Evolutionary conservation across 2,888 invertebrate genomes (phyloP).

Genomic region (Volucella bombylans): DNA sequence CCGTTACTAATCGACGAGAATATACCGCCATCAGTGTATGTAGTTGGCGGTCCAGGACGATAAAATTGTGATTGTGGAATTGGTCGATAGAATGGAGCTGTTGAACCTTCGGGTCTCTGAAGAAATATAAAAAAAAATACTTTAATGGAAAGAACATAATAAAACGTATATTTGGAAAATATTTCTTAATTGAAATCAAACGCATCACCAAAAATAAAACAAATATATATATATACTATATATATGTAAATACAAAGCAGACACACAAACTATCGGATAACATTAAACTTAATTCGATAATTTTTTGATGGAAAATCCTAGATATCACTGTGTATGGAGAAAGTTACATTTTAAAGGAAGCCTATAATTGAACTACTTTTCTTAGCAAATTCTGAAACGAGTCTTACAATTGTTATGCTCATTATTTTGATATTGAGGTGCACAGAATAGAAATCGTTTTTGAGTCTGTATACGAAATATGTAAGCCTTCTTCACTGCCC

Average conservation of each 20-base stretch:
- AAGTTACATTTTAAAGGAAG: too few relatives aligned
- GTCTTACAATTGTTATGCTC: too few relatives aligned
- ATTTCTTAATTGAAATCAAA: neutral
- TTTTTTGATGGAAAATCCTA: too few relatives aligned
- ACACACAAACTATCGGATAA: neutral
- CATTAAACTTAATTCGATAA: too few relatives aligned
- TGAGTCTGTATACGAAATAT: too few relatives aligned
- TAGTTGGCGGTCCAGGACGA: constrained; percentile 82
- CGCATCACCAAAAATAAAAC: neutral
- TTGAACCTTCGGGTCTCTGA: constrained; percentile 86
- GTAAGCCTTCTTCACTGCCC: too few relatives aligned
- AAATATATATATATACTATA: neutral
- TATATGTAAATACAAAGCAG: too few relatives aligned
- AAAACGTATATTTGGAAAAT: neutral
- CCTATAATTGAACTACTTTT: too few relatives aligned
- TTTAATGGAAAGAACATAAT: neutral
- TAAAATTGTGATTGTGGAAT: constrained; percentile 83
- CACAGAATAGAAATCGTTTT: too few relatives aligned
- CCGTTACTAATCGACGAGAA: constrained; percentile 90
- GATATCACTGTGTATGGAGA: too few relatives aligned
- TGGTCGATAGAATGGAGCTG: constrained; percentile 86
- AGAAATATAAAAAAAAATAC: constrained; percentile 72
- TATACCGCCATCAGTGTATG: constrained; percentile 84
- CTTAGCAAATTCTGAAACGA: too few relatives aligned
- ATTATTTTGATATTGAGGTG: too few relatives aligned